Percentiles rank a stretch among this genome's conserved stretches.
Conservation (phyloP, 2,797 vertebrate genomes). For the Myoxocephalus aenaeus region DNA sequence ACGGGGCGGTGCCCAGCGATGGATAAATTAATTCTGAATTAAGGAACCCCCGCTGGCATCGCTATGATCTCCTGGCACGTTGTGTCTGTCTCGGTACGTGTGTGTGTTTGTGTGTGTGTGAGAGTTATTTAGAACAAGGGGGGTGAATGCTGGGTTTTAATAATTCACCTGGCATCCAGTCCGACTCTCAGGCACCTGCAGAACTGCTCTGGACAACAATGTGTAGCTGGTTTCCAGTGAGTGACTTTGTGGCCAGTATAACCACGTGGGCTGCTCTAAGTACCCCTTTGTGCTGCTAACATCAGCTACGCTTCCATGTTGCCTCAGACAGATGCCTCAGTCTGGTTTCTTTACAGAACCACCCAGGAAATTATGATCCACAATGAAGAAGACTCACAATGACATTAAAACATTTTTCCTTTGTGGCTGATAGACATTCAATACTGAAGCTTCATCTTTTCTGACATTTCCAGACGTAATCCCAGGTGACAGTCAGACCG, state of each 20-base stretch:
- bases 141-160: slow-evolving; percentile 21
- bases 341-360: not conserved
- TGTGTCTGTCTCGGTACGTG: slow-evolving; percentile 21
- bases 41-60: slow-evolving; percentile 55
- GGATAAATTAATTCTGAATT: slow-evolving; percentile 75
- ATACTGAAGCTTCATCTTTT: not conserved
- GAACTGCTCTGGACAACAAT: not conserved
- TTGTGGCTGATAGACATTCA: not conserved
- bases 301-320: not conserved
- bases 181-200: not conserved
- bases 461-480: not conserved
- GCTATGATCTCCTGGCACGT: slow-evolving; percentile 32
- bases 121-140: not conserved
- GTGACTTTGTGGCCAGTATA: not conserved
- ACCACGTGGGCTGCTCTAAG: not conserved
- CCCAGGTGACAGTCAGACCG: not conserved
- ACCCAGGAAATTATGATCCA: not conserved
- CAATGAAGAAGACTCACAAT: not conserved
- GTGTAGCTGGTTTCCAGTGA: not conserved
- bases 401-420: not conserved
- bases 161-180: slow-evolving; percentile 36
- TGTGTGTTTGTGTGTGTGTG: slow-evolving; percentile 25
- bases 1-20: slow-evolving; percentile 42
- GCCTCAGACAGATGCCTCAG: not conserved
- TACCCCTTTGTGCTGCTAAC: not conserved